phyloP scores from a whole-genome alignment of 2,797 vertebrate genomes.

The Pantherophis alleghaniensis region DNA sequence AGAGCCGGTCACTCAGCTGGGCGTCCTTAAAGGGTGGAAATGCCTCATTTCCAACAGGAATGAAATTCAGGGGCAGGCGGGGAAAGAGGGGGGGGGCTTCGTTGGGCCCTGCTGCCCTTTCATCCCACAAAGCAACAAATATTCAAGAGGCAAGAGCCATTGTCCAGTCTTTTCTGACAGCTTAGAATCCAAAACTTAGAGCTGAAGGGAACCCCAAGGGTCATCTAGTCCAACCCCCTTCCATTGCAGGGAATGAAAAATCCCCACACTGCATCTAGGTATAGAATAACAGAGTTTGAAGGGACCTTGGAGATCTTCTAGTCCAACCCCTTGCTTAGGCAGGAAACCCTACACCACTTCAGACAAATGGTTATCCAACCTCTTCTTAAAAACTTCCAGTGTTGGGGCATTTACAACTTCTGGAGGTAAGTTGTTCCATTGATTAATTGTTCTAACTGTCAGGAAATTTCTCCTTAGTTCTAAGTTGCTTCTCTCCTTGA shows the following conservation, averaged over 20 bases:
- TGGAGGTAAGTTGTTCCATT: no score
- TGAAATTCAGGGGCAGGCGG: constrained; percentile 3
- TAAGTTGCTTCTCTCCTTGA: no score
- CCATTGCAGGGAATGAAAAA: no score
- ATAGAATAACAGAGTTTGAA: no score
- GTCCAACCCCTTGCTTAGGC: background rate
- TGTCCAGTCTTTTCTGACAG: background rate
- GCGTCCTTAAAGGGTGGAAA: constrained; percentile 46
- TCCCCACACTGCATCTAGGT: no score
- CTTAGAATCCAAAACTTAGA: background rate
- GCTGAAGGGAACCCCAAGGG: background rate
- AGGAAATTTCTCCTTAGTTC: no score
- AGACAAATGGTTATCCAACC: background rate
- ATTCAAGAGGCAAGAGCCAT: background rate
- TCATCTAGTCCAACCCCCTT: background rate
- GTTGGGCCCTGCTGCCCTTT: background rate
- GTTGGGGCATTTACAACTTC: no score
- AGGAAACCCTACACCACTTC: background rate
- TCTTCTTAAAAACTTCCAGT: no score
- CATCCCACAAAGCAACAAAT: background rate
- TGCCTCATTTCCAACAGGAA: constrained; percentile 48
- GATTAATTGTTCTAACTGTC: no score
- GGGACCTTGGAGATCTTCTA: background rate
- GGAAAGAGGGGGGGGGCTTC: background rate
- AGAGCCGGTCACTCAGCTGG: constrained; percentile 35